Conservation (phyloP, 2,797 vertebrate species). For the Lagocephalus sceleratus region DNA sequence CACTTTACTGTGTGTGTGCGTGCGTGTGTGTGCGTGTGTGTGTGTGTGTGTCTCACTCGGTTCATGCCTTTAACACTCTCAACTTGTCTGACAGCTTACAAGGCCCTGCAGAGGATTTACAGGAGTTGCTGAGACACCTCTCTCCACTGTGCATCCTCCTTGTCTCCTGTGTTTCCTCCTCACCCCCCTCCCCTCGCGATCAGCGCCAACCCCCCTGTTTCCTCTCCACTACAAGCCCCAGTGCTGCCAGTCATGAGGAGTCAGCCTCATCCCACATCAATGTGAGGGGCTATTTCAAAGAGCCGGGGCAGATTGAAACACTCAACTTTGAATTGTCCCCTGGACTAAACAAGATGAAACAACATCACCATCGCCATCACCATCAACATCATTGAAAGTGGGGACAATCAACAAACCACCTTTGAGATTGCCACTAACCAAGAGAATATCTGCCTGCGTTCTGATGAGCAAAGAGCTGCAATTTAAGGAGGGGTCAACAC, state of each 20-base stretch:
- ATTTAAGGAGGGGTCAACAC: slow-evolving; percentile 16
- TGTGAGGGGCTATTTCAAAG: slow-evolving; percentile 33
- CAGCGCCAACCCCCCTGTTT: neutral
- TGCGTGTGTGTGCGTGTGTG: neutral
- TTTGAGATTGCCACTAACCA: neutral
- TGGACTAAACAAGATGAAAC: slow-evolving; percentile 56
- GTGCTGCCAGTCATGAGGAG: slow-evolving; percentile 26
- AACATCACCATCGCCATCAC: too few relatives aligned
- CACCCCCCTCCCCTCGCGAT: slow-evolving; percentile 13
- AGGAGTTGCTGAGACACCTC: slow-evolving; percentile 50
- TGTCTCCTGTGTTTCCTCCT: slow-evolving; percentile 35
- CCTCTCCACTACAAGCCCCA: slow-evolving; percentile 1
- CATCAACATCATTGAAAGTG: slow-evolving; percentile 30
- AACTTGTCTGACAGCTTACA: slow-evolving; percentile 69
- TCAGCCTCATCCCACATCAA: slow-evolving; percentile 47
- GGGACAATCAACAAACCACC: slow-evolving; percentile 17
- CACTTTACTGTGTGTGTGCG: slow-evolving; percentile 34
- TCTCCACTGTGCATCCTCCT: slow-evolving; percentile 43
- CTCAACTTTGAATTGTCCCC: neutral
- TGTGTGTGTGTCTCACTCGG: slow-evolving; percentile 18
- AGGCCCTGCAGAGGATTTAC: slow-evolving; percentile 69
- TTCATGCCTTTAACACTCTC: slow-evolving; percentile 57
- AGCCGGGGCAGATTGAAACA: neutral
- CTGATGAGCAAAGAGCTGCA: slow-evolving; percentile 21
- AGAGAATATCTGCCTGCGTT: slow-evolving; percentile 6